These are phyloP conservation scores for Mus spretus DNA, from an alignment of 2,797 vertebrate species.

Conservation along the genomic window DNA sequence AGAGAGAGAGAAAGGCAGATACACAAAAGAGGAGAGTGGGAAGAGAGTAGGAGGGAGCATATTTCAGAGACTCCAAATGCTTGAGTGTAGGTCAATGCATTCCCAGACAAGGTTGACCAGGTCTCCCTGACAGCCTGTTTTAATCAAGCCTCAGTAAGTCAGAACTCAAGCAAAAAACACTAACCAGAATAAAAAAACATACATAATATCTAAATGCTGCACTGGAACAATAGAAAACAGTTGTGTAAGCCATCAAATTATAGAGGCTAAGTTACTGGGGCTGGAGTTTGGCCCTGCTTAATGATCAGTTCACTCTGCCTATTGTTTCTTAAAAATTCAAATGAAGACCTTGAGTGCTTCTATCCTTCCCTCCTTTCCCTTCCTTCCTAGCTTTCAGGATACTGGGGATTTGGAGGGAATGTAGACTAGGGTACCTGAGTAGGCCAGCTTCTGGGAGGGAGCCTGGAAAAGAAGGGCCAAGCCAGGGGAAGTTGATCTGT, in stretches of 20 bases:
- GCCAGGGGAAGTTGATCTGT: background rate
- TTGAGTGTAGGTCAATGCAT: background rate
- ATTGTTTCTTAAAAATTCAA: slow-evolving; percentile 12
- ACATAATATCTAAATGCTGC: background rate
- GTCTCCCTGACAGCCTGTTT: background rate
- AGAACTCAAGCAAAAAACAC: background rate
- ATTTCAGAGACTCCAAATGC: background rate
- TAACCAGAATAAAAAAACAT: background rate
- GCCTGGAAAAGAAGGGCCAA: background rate
- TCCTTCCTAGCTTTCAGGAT: background rate
- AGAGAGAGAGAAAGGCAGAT: background rate
- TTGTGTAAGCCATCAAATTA: background rate
- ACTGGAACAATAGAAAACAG: background rate
- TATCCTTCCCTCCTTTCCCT: background rate
- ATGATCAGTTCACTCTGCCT: too few relatives aligned
- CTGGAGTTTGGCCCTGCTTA: background rate
- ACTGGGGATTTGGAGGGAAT: background rate
- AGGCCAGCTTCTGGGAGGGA: background rate
- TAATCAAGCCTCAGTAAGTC: background rate
- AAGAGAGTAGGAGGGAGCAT: background rate
- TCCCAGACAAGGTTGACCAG: background rate
- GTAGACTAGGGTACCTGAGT: background rate
- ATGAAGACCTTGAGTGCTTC: background rate
- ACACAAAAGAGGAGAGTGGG: background rate
- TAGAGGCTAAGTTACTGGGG: background rate